Evolutionary conservation across 53 echinoderm and acorn worm genomes (phyloP).

Genomic region (Holothuria scabra): DNA sequence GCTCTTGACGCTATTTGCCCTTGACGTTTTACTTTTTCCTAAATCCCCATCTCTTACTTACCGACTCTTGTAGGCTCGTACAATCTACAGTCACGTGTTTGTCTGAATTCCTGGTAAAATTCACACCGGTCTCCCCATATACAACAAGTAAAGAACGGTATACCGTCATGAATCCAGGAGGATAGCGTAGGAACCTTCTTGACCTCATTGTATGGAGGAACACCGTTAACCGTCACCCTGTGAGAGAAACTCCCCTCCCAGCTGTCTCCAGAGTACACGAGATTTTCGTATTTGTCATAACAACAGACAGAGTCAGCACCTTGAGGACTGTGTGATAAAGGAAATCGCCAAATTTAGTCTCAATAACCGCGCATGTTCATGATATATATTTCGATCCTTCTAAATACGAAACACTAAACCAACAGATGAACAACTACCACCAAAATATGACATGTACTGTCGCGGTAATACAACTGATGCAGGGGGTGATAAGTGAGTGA

Average conservation of each 20-base stretch:
- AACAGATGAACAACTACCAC: no score
- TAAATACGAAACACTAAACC: no score
- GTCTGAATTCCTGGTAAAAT: constrained; percentile 83
- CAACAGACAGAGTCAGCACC: constrained; percentile 88
- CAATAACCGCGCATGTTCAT: no score
- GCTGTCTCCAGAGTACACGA: constrained; percentile 93
- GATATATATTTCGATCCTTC: no score
- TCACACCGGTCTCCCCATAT: constrained; percentile 92
- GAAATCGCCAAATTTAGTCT: no score
- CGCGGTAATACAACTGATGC: no score
- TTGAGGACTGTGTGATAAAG: constrained; percentile 60
- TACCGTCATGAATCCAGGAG: constrained; percentile 67
- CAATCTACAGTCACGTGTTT: constrained; percentile 88
- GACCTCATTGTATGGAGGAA: constrained; percentile 68
- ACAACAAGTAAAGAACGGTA: constrained; percentile 87
- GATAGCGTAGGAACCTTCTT: constrained; percentile 77
- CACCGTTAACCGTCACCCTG: constrained; percentile 67
- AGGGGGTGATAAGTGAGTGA: no score
- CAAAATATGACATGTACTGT: no score
- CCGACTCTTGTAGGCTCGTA: constrained; percentile 81
- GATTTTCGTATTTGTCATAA: constrained; percentile 86
- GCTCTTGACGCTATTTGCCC: neutral
- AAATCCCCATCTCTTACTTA: constrained; percentile 49
- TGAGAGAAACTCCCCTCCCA: constrained; percentile 83
- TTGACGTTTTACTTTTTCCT: neutral